phyloP scores from a whole-genome alignment of 2,113 vertebrate genomes.

The Macaca fascicularis region DNA sequence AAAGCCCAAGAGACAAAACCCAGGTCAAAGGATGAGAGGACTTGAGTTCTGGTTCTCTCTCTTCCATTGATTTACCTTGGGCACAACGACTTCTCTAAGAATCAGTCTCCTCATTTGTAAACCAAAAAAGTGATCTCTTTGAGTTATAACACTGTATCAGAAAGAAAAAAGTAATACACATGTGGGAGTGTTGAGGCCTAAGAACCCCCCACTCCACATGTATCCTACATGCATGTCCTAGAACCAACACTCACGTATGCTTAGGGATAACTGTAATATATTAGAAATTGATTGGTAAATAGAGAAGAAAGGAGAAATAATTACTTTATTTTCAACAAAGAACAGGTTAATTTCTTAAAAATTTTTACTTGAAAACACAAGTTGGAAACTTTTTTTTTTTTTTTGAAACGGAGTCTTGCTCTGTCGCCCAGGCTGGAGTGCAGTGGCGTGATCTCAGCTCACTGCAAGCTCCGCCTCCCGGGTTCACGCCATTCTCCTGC shows the following conservation, averaged over 20 bases:
- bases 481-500: too few relatives aligned
- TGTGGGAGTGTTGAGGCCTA: too few relatives aligned
- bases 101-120: neutral
- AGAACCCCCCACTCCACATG: too few relatives aligned
- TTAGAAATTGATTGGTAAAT: neutral
- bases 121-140: neutral
- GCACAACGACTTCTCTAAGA: neutral
- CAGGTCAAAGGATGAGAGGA: neutral
- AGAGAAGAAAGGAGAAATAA: neutral
- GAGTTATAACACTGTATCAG: too few relatives aligned
- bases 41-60: neutral
- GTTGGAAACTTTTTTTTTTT: neutral
- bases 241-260: neutral
- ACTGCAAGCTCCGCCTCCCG: accelerated
- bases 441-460: too few relatives aligned
- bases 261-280: neutral
- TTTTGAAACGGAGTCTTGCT: too few relatives aligned
- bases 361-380: neutral
- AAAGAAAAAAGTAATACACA: too few relatives aligned
- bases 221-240: too few relatives aligned
- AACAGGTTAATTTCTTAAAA: neutral
- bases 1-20: neutral
- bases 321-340: neutral
- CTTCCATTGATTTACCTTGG: neutral
- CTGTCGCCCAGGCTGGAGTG: too few relatives aligned